A percentile compares a stretch with the other conserved stretches of the same genome.
Conservation (phyloP, 1,140 invertebrate species). For the Brachionus sp. region DNA sequence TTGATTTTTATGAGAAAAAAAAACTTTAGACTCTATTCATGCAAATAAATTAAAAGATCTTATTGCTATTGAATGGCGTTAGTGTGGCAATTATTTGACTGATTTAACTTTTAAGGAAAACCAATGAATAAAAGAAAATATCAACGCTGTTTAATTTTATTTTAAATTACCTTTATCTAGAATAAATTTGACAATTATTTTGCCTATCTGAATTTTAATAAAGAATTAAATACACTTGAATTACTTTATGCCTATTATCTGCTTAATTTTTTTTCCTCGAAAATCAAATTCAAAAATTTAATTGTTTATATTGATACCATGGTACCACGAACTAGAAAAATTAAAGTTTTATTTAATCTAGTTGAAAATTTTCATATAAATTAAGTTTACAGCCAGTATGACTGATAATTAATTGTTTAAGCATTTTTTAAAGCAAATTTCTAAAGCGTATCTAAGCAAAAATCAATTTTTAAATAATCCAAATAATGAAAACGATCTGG, state of each 20-base stretch:
- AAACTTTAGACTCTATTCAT: constrained; percentile 3
- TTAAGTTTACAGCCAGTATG: not conserved
- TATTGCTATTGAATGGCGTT: not conserved
- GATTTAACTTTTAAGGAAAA: constrained; percentile 21
- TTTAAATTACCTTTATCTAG: not conserved
- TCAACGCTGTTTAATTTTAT: constrained; percentile 8
- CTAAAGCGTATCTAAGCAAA: not conserved
- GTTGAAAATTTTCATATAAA: not conserved
- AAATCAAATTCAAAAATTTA: not conserved
- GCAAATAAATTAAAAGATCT: not conserved
- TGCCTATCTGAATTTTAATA: constrained; percentile 33
- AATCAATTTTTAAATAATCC: not conserved
- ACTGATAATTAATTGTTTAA: not conserved
- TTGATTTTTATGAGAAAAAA: not conserved
- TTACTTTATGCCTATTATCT: not conserved
- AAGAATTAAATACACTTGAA: constrained; percentile 4
- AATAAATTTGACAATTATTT: constrained; percentile 3
- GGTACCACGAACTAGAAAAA: not conserved
- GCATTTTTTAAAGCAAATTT: not conserved
- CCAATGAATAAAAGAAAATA: not conserved
- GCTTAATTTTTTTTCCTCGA: not conserved
- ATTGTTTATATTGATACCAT: not conserved
- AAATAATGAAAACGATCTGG: not conserved
- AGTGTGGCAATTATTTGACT: not conserved
- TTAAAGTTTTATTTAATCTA: not conserved